Evolutionary conservation across 2,113 vertebrate genomes (phyloP), one percentile per base, ranked within the genome.

Genomic region (Tachycineta bicolor): DNA sequence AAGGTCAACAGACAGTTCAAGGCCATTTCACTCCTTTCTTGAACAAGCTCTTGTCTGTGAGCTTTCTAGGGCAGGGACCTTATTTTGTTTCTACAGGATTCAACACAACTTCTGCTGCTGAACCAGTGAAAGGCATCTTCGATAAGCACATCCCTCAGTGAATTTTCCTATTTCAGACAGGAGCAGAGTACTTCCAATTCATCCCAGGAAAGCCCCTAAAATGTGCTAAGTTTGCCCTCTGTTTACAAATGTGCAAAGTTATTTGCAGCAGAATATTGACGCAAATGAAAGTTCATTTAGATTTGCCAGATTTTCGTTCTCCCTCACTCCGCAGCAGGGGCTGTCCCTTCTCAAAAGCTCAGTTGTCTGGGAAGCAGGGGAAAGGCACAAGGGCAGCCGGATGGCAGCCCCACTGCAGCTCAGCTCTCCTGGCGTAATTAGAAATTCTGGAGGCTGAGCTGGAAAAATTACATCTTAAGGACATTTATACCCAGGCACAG

Each of bases 381-480:
- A 44, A 52, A 90, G 71, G 71, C 90, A 90, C 52, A 34, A 62
- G 67, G 82, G 81, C 34, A 63, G 49, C 47, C 16, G 9, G 78
- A 79, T 24, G 39, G 89, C 89, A 89, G 70, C 55, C 75, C 85
- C 3, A 5, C 79, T 52, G 83, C 90, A 95, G 87, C 71, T 78
- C 11, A 25, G 87, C 59, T 58, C 50, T 73, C 78, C 26, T 8
- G 22, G 68, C n/a, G 8, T 15, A 81, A 90, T 88, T 77, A 81
- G 20, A 68, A 52, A 96, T 86, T 86, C 92, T 53, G 44, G 53
- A 63, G 71, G 82, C 68, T 74, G 56, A 94, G 83, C 68, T 83
- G 85, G 83, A 90, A 93, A 97, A 94, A 83, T 59, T 64, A 78
- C 69, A 81, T 64, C 85, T 78, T 94, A 25, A 86, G 87, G 75